Evolutionary conservation across 2,797 vertebrate genomes (phyloP), one percentile per base, ranked within the genome.

Genomic region (Bryconaethiops microstoma): DNA sequence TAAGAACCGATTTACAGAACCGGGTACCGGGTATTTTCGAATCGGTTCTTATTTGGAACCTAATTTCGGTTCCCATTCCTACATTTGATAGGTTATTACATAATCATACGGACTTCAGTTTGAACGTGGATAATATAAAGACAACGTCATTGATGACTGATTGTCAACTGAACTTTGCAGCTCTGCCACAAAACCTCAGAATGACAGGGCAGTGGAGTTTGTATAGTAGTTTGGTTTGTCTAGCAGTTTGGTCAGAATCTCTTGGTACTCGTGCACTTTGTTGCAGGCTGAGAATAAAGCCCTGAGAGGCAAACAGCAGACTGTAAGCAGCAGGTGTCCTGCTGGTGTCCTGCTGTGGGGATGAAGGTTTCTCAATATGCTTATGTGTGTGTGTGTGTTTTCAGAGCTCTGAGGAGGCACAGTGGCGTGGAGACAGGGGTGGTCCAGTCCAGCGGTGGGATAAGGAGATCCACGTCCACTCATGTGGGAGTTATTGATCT

Each of bases 401-500:
- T 5, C 17, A 54, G 42, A 14, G 2, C 40, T 67, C 39, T 16
- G 25, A 35, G 16, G 39, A 70, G 45, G 69, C 23, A 35, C 65
- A 48, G 19, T 80, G 62, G 16, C 42, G 35, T 42, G 82, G 81
- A 78, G 42, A 19, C n/a, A 48, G n/a, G 42, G 40, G 71, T 74
- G 71, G 71, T 74, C 25, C 54, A 5, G 35, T 74, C 16, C 54
- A 74, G 17, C 54, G 13, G 54, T 40, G 35, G 52, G 54, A 35
- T 29, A 29, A 59, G 50, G 21, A 80, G 71, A 55, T 45, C 72
- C 25, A 48, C 17, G 19, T 67, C 60, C 14, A 48, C 50, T 67
- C 42, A 19, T 52, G 68, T 74, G 65, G 63, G 78, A 52, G 52
- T 54, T 67, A 80, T 74, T 68, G 78, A 80, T 80, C 63, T 39